Percentiles rank a stretch among this genome's conserved stretches.
Evolutionary conservation across 2,113 vertebrate genomes (phyloP).

Genomic region (Mugil cephalus): DNA sequence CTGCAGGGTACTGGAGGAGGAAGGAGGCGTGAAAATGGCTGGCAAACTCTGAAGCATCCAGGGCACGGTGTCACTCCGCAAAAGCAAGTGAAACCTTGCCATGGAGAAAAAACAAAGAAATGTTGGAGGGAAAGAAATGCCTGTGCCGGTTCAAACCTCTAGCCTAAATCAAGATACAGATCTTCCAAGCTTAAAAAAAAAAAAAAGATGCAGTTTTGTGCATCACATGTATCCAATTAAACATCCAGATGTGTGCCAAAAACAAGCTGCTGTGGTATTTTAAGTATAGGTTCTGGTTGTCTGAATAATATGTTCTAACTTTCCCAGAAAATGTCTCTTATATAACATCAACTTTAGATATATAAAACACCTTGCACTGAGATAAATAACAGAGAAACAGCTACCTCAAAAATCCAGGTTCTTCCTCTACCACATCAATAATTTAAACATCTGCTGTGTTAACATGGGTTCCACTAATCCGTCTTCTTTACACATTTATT

Average conservation of each 20-base stretch:
- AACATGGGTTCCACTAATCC: constrained; percentile 39
- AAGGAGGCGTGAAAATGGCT: constrained; percentile 62
- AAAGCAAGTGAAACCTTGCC: constrained; percentile 31
- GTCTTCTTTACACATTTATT: constrained; percentile 54
- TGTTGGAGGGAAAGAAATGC: constrained; percentile 23
- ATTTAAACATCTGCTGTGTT: constrained; percentile 42
- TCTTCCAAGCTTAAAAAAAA: background rate
- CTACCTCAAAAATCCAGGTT: constrained; percentile 2
- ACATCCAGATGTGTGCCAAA: constrained; percentile 18
- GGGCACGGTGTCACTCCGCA: constrained; percentile 40
- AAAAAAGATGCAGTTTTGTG: background rate
- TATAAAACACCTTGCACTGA: background rate
- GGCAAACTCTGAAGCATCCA: constrained; percentile 49
- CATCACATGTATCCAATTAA: constrained; percentile 7
- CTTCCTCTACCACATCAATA: constrained; percentile 23
- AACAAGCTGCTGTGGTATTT: background rate
- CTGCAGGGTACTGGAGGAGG: constrained; percentile 58
- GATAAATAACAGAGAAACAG: background rate
- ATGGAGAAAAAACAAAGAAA: constrained; percentile 34
- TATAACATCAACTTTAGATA: constrained; percentile 1
- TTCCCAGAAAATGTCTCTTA: background rate
- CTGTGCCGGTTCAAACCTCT: constrained; percentile 5
- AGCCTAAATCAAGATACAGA: constrained; percentile 8
- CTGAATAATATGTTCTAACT: background rate
- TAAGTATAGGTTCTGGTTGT: background rate